A percentile compares a stretch with the other conserved stretches of the same genome.
Conservation (phyloP, 2,888 invertebrate species). For the Coleophora flavipennella region DNA sequence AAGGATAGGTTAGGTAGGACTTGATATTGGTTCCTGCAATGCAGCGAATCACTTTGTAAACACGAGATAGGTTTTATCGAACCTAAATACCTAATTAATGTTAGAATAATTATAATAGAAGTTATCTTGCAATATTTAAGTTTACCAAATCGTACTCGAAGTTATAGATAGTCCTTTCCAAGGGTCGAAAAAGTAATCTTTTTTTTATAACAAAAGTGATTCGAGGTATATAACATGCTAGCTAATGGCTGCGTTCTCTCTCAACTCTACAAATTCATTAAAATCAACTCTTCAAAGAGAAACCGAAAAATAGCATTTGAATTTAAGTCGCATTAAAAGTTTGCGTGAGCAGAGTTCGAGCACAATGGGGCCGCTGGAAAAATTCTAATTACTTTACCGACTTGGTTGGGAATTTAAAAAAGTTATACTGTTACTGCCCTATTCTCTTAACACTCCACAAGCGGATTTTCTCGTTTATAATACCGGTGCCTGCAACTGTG, state of each 20-base stretch:
- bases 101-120: no score
- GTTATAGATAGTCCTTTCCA: no score
- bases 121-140: no score
- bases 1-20: no score
- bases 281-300: conserved; percentile 50
- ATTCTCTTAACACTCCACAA: conserved; percentile 32
- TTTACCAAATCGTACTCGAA: no score
- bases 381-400: conserved; percentile 67
- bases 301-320: conserved; percentile 63
- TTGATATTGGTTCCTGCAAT: no score
- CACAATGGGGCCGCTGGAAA: conserved; percentile 65
- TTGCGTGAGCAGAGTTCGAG: conserved; percentile 59
- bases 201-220: no score
- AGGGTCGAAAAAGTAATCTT: no score
- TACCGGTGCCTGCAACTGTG: not conserved
- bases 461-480: conserved; percentile 21
- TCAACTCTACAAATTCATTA: conserved; percentile 40
- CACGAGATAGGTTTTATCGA: no score
- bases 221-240: no score
- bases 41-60: no score
- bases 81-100: no score
- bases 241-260: not conserved
- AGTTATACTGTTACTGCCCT: conserved; percentile 38
- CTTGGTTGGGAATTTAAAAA: conserved; percentile 56
- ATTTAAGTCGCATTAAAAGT: conserved; percentile 69